Percentiles rank a stretch among this genome's conserved stretches.
phyloP scores from a whole-genome alignment of 2,797 vertebrate genomes.

The Sebastes taczanowskii region DNA sequence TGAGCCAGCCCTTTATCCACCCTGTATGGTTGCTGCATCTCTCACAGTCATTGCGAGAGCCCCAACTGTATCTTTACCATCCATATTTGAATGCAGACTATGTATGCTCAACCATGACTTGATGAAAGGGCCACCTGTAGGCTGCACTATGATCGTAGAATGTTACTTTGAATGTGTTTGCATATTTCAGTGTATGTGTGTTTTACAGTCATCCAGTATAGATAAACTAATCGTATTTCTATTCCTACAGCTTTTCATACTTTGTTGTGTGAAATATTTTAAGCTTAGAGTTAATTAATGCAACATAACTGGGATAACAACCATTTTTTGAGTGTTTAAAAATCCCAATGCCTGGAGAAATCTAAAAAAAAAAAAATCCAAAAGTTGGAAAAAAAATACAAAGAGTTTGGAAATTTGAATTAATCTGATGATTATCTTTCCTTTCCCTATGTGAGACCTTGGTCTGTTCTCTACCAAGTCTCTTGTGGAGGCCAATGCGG shows the following conservation, averaged over 20 bases:
- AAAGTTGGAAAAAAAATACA: neutral
- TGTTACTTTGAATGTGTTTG: constrained; percentile 21
- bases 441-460: constrained; percentile 77
- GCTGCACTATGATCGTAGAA: neutral
- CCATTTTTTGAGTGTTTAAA: neutral
- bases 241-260: neutral
- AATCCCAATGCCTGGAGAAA: neutral
- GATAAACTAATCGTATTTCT: neutral
- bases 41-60: neutral
- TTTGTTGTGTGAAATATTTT: neutral
- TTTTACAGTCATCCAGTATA: neutral
- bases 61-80: neutral
- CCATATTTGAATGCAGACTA: constrained; percentile 13
- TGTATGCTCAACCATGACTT: neutral
- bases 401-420: neutral
- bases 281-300: neutral
- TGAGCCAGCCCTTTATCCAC: neutral
- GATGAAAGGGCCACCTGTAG: neutral
- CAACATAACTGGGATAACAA: neutral
- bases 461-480: constrained; percentile 95
- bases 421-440: neutral
- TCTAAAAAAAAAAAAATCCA: neutral
- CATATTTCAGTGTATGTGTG: neutral
- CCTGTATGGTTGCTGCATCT: neutral
- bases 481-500: constrained; percentile 90